Conservation (phyloP, 1,140 invertebrate species). For the Cotesia chilonis region DNA sequence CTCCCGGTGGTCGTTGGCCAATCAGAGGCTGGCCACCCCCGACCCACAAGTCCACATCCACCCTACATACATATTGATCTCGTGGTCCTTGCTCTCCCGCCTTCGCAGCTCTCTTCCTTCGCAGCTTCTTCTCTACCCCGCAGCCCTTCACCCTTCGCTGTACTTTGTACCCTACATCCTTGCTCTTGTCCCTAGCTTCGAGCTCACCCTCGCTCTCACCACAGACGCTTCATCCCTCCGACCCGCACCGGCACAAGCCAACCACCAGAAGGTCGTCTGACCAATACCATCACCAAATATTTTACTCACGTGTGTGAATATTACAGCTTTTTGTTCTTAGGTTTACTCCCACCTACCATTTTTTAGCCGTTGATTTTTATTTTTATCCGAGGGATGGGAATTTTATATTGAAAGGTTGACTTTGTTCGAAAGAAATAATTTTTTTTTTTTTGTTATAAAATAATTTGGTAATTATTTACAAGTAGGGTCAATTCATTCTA, state of each 20-base stretch:
- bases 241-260: neutral
- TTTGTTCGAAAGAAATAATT: too few relatives aligned
- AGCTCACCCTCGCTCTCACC: too few relatives aligned
- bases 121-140: neutral
- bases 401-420: neutral
- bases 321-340: neutral
- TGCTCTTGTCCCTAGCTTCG: too few relatives aligned
- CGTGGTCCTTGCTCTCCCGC: conserved; percentile 54
- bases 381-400: neutral
- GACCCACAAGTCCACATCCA: conserved; percentile 62
- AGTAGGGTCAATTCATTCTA: too few relatives aligned
- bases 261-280: conserved; percentile 47
- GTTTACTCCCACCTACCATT: neutral
- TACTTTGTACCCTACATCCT: too few relatives aligned
- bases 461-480: too few relatives aligned
- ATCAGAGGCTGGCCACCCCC: conserved; percentile 65
- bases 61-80: conserved; percentile 68
- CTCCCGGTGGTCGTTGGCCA: conserved; percentile 60
- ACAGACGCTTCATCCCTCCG: too few relatives aligned
- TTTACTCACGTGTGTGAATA: conserved; percentile 18
- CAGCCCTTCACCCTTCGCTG: too few relatives aligned
- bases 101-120: conserved; percentile 28
- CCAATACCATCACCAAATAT: conserved; percentile 36
- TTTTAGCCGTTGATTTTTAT: neutral
- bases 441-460: too few relatives aligned